A percentile compares a stretch with the other conserved stretches of the same genome.
Conservation (phyloP, 2,797 vertebrate genomes). For the Alosa sapidissima region DNA sequence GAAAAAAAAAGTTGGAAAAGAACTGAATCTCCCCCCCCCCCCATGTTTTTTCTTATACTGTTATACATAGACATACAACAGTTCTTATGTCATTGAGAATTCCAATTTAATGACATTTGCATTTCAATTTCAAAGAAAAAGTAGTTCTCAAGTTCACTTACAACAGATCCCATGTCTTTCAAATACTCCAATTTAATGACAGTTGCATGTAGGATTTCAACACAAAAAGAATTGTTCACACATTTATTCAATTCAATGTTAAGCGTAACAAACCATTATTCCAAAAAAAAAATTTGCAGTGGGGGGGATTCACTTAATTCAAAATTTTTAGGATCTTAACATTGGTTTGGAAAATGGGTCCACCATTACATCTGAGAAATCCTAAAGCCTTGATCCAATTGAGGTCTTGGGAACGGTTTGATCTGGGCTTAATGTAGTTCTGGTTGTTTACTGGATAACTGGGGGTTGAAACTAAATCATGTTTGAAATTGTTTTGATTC, state of each 20-base stretch:
- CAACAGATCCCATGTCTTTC: too few species aligned
- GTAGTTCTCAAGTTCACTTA: neutral
- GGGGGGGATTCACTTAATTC: neutral
- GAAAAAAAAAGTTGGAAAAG: neutral
- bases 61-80: conserved; percentile 21
- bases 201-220: too few species aligned
- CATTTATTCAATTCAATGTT: neutral
- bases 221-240: neutral
- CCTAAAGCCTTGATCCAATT: neutral
- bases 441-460: neutral
- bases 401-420: neutral
- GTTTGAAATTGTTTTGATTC: neutral
- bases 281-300: neutral
- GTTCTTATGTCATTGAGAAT: neutral
- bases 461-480: neutral
- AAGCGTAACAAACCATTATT: neutral
- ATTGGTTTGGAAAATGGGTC: neutral
- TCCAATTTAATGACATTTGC: conserved; percentile 1
- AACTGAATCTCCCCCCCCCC: neutral
- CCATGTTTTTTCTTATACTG: neutral
- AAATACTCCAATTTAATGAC: too few species aligned
- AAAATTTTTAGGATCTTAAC: neutral
- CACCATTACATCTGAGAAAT: neutral
- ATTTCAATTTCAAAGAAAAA: neutral
- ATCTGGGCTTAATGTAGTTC: neutral